Conservation (phyloP, 2,888 invertebrate genomes). For the Trichogramma dendrolimi region DNA sequence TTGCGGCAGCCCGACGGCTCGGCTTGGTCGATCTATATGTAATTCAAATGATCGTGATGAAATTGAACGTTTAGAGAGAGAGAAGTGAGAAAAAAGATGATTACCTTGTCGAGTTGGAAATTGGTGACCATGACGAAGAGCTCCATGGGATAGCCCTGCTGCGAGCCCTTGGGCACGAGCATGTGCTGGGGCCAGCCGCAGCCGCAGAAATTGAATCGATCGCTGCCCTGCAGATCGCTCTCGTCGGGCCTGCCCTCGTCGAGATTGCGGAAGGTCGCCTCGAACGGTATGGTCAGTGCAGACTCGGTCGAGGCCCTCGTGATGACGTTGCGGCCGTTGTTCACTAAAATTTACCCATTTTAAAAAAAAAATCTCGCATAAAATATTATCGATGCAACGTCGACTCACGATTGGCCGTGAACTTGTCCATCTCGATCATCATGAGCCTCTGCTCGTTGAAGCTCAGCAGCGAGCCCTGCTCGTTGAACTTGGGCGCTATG, state of each 20-base stretch:
- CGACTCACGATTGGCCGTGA: slow-evolving; percentile 59
- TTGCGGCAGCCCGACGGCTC: slow-evolving; percentile 58
- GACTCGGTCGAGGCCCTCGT: slow-evolving; percentile 66
- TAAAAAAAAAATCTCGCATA: neutral
- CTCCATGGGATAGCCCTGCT: slow-evolving; percentile 63
- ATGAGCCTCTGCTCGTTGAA: slow-evolving; percentile 62
- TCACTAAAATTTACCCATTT: slow-evolving; percentile 53
- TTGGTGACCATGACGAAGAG: slow-evolving; percentile 77
- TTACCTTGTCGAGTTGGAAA: slow-evolving; percentile 60
- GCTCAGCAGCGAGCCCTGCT: slow-evolving; percentile 61
- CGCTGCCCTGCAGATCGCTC: slow-evolving; percentile 51
- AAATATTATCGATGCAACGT: neutral
- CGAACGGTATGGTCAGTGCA: slow-evolving; percentile 78
- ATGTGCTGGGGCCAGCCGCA: slow-evolving; percentile 86
- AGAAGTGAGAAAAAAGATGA: too few species aligned
- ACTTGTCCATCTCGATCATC: slow-evolving; percentile 72
- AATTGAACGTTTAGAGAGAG: neutral
- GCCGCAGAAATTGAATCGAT: slow-evolving; percentile 75
- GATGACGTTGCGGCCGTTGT: slow-evolving; percentile 65
- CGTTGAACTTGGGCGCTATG: slow-evolving; percentile 64
- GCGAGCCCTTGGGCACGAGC: slow-evolving; percentile 68
- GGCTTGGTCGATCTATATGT: slow-evolving; percentile 30
- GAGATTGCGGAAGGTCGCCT: slow-evolving; percentile 73
- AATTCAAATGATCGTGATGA: neutral
- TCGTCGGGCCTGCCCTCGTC: slow-evolving; percentile 60